Conservation (phyloP, 2,888 invertebrate species). For the Apoda limacodes region DNA sequence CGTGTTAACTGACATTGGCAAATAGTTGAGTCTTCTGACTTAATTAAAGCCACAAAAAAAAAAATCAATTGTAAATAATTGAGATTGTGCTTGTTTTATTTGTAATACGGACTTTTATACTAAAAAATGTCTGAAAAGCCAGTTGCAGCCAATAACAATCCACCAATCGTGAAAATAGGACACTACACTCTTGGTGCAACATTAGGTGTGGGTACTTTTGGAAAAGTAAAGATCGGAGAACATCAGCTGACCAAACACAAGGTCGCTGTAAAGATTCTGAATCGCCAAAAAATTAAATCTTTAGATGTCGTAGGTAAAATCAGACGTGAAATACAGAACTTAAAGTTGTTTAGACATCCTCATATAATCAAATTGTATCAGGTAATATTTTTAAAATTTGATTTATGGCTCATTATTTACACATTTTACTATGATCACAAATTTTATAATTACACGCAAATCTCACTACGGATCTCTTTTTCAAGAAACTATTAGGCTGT, state of each 20-base stretch:
- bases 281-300: conserved; percentile 98
- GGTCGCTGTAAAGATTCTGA: conserved; percentile 98
- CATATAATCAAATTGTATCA: conserved; percentile 98
- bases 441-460: no score
- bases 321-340: conserved; percentile 97
- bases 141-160: conserved; percentile 49
- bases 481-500: no score
- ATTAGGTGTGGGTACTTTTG: conserved; percentile 98
- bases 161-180: conserved; percentile 94
- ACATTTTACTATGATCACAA: no score
- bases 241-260: conserved; percentile 98
- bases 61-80: no score
- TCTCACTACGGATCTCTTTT: no score
- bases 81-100: no score
- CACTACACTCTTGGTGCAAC: conserved; percentile 92
- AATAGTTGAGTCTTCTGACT: no score
- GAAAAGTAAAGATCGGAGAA: conserved; percentile 99
- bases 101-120: no score
- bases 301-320: conserved; percentile 99
- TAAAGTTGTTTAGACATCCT: conserved; percentile 99
- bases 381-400: conserved; percentile 45
- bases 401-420: conserved; percentile 4
- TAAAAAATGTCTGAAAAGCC: conserved; percentile 53
- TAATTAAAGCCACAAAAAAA: no score
- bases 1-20: no score